phyloP scores from a whole-genome alignment of 1,140 invertebrate species.

The Ceratoteleas bidentatus region DNA sequence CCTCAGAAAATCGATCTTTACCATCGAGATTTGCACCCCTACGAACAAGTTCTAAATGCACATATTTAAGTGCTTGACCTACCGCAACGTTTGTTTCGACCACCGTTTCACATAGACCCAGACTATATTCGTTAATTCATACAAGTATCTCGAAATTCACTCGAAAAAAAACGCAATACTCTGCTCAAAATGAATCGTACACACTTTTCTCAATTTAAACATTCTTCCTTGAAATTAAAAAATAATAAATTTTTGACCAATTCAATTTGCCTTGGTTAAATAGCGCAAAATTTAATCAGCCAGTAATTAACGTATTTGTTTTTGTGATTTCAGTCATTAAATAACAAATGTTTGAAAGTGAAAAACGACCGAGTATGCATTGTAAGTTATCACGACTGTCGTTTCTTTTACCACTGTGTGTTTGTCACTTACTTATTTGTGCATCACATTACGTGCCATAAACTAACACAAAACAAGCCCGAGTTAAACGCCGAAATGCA shows the following conservation, averaged over 20 bases:
- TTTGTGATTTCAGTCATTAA: constrained; percentile 60
- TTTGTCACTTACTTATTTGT: constrained; percentile 55
- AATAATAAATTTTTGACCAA: no score
- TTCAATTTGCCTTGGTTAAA: no score
- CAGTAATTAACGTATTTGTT: constrained; percentile 38
- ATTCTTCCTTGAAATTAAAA: no score
- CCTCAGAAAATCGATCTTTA: constrained; percentile 47
- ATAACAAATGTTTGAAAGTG: constrained; percentile 61
- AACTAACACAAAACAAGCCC: constrained; percentile 37
- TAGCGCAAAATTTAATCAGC: no score
- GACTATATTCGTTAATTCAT: constrained; percentile 11
- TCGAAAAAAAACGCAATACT: background rate
- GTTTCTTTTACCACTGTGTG: constrained; percentile 42
- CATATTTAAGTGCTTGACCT: constrained; percentile 53
- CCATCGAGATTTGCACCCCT: constrained; percentile 47
- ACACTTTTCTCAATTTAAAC: no score
- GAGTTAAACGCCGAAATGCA: constrained; percentile 39
- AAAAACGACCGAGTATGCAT: constrained; percentile 47
- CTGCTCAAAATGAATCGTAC: no score
- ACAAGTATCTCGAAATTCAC: constrained; percentile 5
- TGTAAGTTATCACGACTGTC: constrained; percentile 48
- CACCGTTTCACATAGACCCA: constrained; percentile 46
- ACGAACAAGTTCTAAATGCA: constrained; percentile 53
- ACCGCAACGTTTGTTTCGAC: constrained; percentile 41
- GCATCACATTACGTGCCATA: constrained; percentile 38